Percentiles rank a stretch among this genome's conserved stretches.
Evolutionary conservation across 2,113 vertebrate genomes (phyloP).

Genomic region (Chroicocephalus ridibundus): DNA sequence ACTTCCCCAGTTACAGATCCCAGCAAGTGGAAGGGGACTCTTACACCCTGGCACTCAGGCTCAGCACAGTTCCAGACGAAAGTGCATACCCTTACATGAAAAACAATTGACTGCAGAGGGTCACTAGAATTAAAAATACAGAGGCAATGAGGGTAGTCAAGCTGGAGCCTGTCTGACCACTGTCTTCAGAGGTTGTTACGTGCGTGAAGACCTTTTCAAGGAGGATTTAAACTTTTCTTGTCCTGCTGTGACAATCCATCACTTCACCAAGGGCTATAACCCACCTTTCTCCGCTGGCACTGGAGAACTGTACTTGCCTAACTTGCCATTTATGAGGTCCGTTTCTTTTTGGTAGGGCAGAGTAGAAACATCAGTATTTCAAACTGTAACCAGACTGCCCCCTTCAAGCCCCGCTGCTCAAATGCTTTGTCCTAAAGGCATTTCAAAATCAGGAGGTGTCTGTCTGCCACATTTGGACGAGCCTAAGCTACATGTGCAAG

Average conservation of each 20-base stretch:
- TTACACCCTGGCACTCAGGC: not conserved
- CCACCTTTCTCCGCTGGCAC: not conserved
- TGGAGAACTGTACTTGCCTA: not conserved
- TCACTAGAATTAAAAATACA: not conserved
- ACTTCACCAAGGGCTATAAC: not conserved
- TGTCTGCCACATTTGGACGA: not conserved
- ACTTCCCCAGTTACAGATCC: no score
- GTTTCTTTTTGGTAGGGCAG: not conserved
- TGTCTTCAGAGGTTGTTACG: not conserved
- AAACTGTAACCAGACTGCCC: not conserved
- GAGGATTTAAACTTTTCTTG: not conserved
- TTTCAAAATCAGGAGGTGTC: not conserved
- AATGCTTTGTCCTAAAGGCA: not conserved
- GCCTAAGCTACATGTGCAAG: not conserved
- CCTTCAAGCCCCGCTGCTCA: not conserved
- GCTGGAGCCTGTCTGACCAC: not conserved
- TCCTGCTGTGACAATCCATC: not conserved
- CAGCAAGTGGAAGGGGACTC: not conserved
- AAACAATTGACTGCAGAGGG: rapidly evolving
- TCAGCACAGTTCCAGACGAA: not conserved
- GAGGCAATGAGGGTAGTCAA: not conserved
- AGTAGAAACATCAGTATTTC: not conserved
- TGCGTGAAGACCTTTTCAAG: not conserved
- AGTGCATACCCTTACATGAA: not conserved
- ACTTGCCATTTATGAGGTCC: not conserved